Evolutionary conservation across 2,888 invertebrate genomes (phyloP).

Genomic region (Bombyx huttoni): DNA sequence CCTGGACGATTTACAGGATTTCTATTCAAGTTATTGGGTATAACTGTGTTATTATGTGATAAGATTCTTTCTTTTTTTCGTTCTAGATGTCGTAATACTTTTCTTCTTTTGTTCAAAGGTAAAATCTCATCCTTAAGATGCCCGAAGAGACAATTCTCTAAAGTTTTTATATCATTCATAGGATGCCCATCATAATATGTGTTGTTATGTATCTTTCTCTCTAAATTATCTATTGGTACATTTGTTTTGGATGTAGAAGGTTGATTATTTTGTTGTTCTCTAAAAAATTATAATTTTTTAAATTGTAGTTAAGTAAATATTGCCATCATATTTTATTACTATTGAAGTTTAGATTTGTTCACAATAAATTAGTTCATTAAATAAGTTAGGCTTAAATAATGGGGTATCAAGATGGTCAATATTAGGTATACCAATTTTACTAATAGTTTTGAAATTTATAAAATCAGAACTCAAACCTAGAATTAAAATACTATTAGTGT

Average conservation of each 20-base stretch:
- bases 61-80: slow-evolving; percentile 45
- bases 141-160: slow-evolving; percentile 61
- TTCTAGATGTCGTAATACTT: slow-evolving; percentile 55
- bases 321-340: no score
- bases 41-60: slow-evolving; percentile 25
- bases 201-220: slow-evolving; percentile 20
- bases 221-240: background rate
- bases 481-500: no score
- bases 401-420: no score
- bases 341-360: no score
- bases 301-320: no score
- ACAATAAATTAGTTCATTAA: no score
- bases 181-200: slow-evolving; percentile 61
- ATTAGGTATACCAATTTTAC: no score
- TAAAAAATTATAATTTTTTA: no score
- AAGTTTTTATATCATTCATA: slow-evolving; percentile 61
- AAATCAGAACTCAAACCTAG: no score
- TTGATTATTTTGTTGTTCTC: background rate
- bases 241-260: slow-evolving; percentile 26
- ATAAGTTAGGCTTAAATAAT: no score
- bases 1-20: slow-evolving; percentile 25
- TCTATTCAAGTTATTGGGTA: slow-evolving; percentile 11
- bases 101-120: slow-evolving; percentile 53
- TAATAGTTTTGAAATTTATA: no score
- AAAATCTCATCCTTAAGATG: slow-evolving; percentile 49